Conservation (phyloP, 2,888 invertebrate species). For the Entomobrya multifasciata region DNA sequence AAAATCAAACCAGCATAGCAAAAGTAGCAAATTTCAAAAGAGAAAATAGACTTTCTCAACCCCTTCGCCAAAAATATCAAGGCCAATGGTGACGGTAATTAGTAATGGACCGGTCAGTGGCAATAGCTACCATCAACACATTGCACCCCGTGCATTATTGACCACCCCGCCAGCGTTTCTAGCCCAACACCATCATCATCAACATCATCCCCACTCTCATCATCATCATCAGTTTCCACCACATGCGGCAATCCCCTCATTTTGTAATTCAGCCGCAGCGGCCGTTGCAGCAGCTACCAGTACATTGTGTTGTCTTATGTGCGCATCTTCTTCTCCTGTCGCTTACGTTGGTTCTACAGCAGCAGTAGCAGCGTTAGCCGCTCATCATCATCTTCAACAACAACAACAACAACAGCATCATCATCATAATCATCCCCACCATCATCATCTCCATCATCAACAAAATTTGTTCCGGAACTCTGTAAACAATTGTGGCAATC, state of each 20-base stretch:
- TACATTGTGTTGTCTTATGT: conserved; percentile 78
- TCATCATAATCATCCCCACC: conserved; percentile 54
- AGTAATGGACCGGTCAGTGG: conserved; percentile 78
- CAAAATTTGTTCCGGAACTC: conserved; percentile 51
- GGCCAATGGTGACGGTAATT: conserved; percentile 79
- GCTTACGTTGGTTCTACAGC: conserved; percentile 70
- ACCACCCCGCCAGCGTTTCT: conserved; percentile 63
- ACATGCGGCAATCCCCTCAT: conserved; percentile 52
- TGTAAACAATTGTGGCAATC: conserved; percentile 46
- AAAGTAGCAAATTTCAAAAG: conserved; percentile 12
- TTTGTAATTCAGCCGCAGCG: conserved; percentile 62
- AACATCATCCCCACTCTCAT: conserved; percentile 32
- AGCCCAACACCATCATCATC: conserved; percentile 59
- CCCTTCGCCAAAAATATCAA: conserved; percentile 27
- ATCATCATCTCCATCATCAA: conserved; percentile 64
- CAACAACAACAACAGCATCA: conserved; percentile 16
- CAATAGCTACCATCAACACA: conserved; percentile 76
- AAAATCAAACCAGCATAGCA: conserved; percentile 18
- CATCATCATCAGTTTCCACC: conserved; percentile 26
- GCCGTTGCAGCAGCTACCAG: conserved; percentile 73
- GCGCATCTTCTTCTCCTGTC: conserved; percentile 77
- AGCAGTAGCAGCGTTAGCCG: conserved; percentile 26
- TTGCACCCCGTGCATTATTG: conserved; percentile 73
- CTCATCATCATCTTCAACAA: conserved; percentile 56
- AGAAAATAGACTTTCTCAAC: conserved; percentile 34